A percentile compares a stretch with the other conserved stretches of the same genome.
These are phyloP conservation scores for Lissonota sp. DNA, from an alignment of 2,888 invertebrate genomes.

Conservation along the genomic window DNA sequence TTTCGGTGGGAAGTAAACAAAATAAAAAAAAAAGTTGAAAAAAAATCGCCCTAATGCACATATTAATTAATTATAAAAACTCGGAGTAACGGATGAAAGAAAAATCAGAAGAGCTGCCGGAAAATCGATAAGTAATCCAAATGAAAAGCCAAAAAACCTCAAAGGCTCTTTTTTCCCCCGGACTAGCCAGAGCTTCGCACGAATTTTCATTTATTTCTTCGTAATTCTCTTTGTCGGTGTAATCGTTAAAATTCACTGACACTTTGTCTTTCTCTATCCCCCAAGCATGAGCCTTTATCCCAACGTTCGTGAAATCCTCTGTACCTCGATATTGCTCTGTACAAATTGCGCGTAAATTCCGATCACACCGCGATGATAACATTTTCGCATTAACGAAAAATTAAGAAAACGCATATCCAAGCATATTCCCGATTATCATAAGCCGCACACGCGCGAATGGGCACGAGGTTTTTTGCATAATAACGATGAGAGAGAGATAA, in stretches of 20 bases:
- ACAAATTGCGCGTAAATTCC: slow-evolving; percentile 21
- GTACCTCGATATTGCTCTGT: slow-evolving; percentile 15
- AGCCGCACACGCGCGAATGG: neutral
- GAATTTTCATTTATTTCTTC: neutral
- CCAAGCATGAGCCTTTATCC: neutral
- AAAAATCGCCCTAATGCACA: too few species aligned
- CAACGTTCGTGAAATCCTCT: slow-evolving; percentile 18
- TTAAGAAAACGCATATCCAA: slow-evolving; percentile 59
- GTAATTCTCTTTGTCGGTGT: neutral
- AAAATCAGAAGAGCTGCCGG: too few species aligned
- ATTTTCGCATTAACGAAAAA: slow-evolving; percentile 54
- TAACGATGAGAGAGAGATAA: slow-evolving; percentile 51
- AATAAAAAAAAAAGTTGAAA: too few species aligned
- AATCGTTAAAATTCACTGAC: neutral
- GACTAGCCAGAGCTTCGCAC: too few species aligned
- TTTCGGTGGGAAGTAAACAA: too few species aligned
- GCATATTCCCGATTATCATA: slow-evolving; percentile 58
- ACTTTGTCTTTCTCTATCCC: neutral
- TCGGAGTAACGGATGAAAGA: too few species aligned
- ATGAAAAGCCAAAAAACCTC: too few species aligned
- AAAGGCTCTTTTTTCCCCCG: too few species aligned
- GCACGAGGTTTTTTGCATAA: slow-evolving; percentile 48
- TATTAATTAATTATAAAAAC: too few species aligned
- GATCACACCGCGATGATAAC: slow-evolving; percentile 15
- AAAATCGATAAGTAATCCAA: too few species aligned